These are phyloP conservation scores for Saccostrea glomerata DNA, from an alignment of 1,140 invertebrate species.

Conservation along the genomic window DNA sequence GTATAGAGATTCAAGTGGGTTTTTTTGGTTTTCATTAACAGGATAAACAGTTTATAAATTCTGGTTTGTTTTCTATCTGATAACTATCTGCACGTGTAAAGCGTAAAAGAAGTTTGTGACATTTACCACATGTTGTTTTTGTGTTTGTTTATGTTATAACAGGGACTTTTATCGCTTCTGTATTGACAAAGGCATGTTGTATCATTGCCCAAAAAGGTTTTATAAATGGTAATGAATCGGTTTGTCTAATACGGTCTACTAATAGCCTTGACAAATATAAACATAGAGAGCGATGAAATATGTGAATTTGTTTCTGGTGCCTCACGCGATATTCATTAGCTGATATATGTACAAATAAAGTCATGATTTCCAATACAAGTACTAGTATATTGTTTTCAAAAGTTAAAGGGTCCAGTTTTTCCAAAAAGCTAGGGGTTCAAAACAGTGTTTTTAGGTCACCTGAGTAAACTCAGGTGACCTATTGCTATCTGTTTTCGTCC, in stretches of 20 bases:
- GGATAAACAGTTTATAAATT: neutral
- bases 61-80: neutral
- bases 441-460: no score
- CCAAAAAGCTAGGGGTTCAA: no score
- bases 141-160: neutral
- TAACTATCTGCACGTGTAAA: neutral
- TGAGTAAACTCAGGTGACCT: no score
- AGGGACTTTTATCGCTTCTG: neutral
- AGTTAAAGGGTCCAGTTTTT: no score
- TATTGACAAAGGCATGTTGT: neutral
- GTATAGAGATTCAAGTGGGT: no score
- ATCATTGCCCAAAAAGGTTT: neutral
- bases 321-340: no score
- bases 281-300: neutral
- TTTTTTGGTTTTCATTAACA: no score
- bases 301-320: neutral
- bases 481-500: no score
- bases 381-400: no score
- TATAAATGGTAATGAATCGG: neutral
- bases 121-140: neutral
- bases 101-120: neutral
- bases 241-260: neutral
- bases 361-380: no score
- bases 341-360: no score
- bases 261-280: neutral